Conservation (phyloP, 2,797 vertebrate genomes). For the Benthosema pterotum region DNA sequence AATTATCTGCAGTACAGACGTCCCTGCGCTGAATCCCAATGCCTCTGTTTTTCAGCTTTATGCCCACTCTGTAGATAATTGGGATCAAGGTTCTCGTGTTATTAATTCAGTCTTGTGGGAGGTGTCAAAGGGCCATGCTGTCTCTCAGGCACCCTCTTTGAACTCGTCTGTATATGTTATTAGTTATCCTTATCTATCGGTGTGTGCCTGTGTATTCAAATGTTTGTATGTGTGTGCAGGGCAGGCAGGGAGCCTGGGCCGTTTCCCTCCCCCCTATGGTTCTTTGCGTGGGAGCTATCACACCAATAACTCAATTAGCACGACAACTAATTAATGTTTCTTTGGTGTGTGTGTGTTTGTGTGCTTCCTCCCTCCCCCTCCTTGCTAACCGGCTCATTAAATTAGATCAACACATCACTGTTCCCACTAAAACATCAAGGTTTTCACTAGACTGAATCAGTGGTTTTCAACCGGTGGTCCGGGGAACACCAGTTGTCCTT, state of each 20-base stretch:
- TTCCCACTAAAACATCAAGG: constrained; percentile 55
- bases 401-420: constrained; percentile 63
- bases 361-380: constrained; percentile 22
- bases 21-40: constrained; percentile 17
- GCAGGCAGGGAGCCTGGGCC: constrained; percentile 27
- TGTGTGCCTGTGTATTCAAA: background rate
- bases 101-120: constrained; percentile 43
- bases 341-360: background rate
- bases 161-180: constrained; percentile 22
- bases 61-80: constrained; percentile 39
- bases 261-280: constrained; percentile 40
- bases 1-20: constrained; percentile 31
- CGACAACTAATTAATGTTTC: constrained; percentile 64
- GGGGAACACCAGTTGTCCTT: no score
- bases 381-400: constrained; percentile 56
- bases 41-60: background rate
- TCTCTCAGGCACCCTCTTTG: constrained; percentile 38
- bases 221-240: constrained; percentile 14
- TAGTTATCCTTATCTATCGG: constrained; percentile 21
- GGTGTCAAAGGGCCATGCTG: constrained; percentile 35
- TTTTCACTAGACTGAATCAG: no score
- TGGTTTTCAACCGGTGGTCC: no score
- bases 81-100: constrained; percentile 42
- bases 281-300: constrained; percentile 65
- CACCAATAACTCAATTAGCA: constrained; percentile 68